phyloP scores from a whole-genome alignment of 2,888 invertebrate genomes.

The Drosophila infuscata region DNA sequence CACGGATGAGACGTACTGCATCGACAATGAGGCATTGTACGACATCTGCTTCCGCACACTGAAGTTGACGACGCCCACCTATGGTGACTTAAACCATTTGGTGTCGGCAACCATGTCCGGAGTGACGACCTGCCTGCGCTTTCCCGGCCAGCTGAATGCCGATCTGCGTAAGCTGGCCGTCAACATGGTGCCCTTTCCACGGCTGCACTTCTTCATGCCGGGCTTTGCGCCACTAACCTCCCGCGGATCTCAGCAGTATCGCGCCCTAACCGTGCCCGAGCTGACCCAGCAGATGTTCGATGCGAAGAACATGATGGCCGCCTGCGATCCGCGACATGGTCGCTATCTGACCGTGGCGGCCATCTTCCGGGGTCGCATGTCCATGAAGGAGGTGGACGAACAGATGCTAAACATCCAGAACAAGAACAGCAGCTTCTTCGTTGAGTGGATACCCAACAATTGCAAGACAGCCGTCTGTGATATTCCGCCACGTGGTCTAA shows the following conservation, averaged over 20 bases:
- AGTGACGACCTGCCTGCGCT: conserved; percentile 93
- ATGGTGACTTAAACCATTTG: conserved; percentile 96
- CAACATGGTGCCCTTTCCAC: conserved; percentile 99
- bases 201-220: conserved; percentile 98
- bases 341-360: conserved; percentile 96
- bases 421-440: conserved; percentile 96
- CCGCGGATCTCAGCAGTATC: conserved; percentile 95
- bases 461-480: conserved; percentile 97
- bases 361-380: conserved; percentile 96
- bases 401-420: conserved; percentile 98
- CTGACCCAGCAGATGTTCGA: conserved; percentile 97
- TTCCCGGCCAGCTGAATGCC: conserved; percentile 97
- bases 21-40: conserved; percentile 96
- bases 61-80: conserved; percentile 95
- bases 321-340: conserved; percentile 96
- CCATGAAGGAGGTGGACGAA: conserved; percentile 96
- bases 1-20: conserved; percentile 96
- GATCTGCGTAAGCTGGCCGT: conserved; percentile 96
- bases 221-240: conserved; percentile 97
- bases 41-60: conserved; percentile 96
- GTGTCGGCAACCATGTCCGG: conserved; percentile 95
- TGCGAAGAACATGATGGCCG: conserved; percentile 98
- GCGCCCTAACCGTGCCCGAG: conserved; percentile 95
- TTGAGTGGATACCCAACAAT: conserved; percentile 97
- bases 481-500: conserved; percentile 94